phyloP scores from a whole-genome alignment of 2,113 vertebrate genomes.

The Rousettus leschenaultii region DNA sequence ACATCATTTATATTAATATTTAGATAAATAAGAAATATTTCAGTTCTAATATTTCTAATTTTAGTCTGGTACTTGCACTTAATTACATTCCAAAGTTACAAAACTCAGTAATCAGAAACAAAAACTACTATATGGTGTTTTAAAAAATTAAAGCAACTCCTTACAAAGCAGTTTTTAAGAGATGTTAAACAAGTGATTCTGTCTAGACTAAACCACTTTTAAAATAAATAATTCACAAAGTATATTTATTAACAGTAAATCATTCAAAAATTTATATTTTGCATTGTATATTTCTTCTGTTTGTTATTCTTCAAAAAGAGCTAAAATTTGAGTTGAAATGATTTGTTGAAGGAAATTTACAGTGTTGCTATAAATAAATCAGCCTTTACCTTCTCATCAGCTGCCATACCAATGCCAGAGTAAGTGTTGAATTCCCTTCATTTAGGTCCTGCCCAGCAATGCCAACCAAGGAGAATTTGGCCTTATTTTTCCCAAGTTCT shows the following conservation, averaged over 20 bases:
- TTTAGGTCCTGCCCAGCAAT: slow-evolving; percentile 95
- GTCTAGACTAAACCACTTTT: neutral
- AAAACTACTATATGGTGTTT: neutral
- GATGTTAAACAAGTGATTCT: neutral
- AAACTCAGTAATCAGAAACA: slow-evolving; percentile 34
- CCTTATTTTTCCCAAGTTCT: slow-evolving; percentile 88
- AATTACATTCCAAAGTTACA: neutral
- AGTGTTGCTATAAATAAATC: neutral
- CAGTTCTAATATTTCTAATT: slow-evolving; percentile 26
- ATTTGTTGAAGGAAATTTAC: neutral
- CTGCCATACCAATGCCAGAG: slow-evolving; percentile 95
- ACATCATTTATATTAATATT: slow-evolving; percentile 17
- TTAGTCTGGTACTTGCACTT: slow-evolving; percentile 11
- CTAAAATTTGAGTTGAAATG: neutral
- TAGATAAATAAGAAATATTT: slow-evolving; percentile 27
- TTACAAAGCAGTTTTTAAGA: neutral
- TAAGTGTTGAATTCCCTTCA: slow-evolving; percentile 92
- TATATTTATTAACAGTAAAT: neutral
- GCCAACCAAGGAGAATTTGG: slow-evolving; percentile 96
- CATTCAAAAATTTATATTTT: slow-evolving; percentile 33
- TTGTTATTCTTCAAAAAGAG: slow-evolving; percentile 8
- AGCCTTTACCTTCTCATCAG: slow-evolving; percentile 94
- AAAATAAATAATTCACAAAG: neutral
- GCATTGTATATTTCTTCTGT: neutral
- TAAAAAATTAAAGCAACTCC: slow-evolving; percentile 1